Evolutionary conservation across 64 coral and sea anemone genomes (phyloP).

Genomic region (Astreopora myriophthalma): DNA sequence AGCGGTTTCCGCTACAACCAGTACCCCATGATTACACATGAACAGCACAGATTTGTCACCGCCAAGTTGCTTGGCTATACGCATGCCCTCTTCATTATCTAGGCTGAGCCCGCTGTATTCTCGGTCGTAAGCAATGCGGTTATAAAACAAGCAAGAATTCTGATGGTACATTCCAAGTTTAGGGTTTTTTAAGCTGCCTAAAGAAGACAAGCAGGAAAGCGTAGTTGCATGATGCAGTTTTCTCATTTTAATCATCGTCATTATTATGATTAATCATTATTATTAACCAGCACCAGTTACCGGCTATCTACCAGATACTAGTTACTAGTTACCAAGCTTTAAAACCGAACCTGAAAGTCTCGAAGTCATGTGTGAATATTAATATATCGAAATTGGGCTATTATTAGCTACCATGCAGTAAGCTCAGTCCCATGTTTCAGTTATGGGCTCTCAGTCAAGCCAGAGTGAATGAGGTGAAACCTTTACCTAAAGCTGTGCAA

Average conservation of each 20-base stretch:
- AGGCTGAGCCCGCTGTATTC: constrained; percentile 69
- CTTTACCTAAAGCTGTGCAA: constrained; percentile 79
- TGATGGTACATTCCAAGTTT: constrained; percentile 81
- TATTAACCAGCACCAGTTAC: no score
- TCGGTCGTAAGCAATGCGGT: constrained; percentile 74
- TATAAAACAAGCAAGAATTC: constrained; percentile 69
- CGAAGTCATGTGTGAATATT: no score
- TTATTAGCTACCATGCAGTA: no score
- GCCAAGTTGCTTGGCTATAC: constrained; percentile 54
- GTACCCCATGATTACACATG: constrained; percentile 85
- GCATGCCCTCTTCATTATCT: constrained; percentile 68
- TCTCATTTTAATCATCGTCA: no score
- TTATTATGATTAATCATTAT: no score
- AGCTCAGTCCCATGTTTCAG: no score
- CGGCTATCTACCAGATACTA: no score
- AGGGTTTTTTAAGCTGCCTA: constrained; percentile 71
- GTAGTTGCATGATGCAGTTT: no score
- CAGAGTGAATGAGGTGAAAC: no score
- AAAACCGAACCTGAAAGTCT: no score
- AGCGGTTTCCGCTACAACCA: constrained; percentile 30
- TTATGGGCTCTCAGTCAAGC: not conserved
- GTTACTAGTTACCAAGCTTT: no score
- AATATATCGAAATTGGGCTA: no score
- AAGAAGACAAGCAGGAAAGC: not conserved
- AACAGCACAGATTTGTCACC: constrained; percentile 76